Base-by-base conservation (phyloP, 2,113 vertebrate genomes). In the Cyprinodon variegatus region DNA sequence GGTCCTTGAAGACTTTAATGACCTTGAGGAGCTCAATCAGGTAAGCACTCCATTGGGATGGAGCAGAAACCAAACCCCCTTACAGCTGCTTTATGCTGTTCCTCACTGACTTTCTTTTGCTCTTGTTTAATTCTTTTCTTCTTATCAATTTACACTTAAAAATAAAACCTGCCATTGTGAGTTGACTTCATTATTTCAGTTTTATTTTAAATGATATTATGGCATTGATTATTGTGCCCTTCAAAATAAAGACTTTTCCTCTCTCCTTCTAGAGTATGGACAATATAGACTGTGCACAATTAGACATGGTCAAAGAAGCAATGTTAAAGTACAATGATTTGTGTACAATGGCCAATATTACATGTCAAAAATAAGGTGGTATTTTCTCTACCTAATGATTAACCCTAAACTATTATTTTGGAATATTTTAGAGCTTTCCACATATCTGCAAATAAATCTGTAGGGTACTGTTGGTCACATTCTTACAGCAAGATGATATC, bases 11-110 rank as follows among this genome's bases (percentile, higher is more conserved):
- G 90, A 80, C 71, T 39, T 94, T 84, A 82, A 92, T 76, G 82
- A 94, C 93, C 70, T 95, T 88, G 94, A 96, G 75, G 92, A 97
- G 63, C 90, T 99, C 89, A 98, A 98, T 89, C 94, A 97, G 96
- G 98, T 98, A 93, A 45, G n/a, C 1, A 11, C 17, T 22, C 12
- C 0, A 38, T 38, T 20, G 20, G 50, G 8, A 57, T n/a, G 50
- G 5, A 57, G 50, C 50, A 57, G 2, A 57, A 9, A 57, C 17
- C 3, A 57, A 53, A 57, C 50, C n/a, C 29, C 8, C 17, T 6
- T 15, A 20, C 17, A n/a, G 50, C 50, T 20, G 17, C 5, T 3
- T 15, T 20, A n/a, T 57, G 50, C 7, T 17, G 10, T n/a, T 57
- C 8, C 17, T 17, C 3, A n/a, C 10, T 6, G 8, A 3, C 6